Base-by-base conservation (phyloP, 2,113 vertebrate species). In the Elephas maximus region DNA sequence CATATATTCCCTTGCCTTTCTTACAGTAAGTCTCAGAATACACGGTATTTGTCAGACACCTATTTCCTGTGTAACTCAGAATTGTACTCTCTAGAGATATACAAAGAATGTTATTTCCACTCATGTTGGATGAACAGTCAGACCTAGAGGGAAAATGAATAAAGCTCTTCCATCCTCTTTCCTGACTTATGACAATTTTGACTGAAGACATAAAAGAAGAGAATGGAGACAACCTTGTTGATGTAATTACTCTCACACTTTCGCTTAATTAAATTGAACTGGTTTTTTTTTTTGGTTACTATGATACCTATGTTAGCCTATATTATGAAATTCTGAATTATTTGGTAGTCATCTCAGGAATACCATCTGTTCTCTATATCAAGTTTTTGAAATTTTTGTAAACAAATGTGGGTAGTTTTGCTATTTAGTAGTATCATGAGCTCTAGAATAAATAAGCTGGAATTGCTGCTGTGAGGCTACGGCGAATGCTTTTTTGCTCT, bases 201-300 rank as follows among this genome's bases (percentile, higher is more conserved):
- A 51, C 23, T 26, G 3, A 83, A 86, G n/a, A 65, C 30, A 20
- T 18, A 44, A 83, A 51, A 8, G 12, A 30, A 65, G 23, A 65
- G 6, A 73, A 79, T 76, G 65, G 21, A 76, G 26, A 65, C 73
- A 86, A 41, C 18, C 2, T 76, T 88, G 12, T 51, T 57, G 48
- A 71, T 90, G 44, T 17, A 67, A 90, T 30, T 37, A 26, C 11
- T 1, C 6, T 97, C 33, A 51, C 11, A 37, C 14, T 79, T 96
- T 67, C 78, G 41, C 15, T 86, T 86, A 85, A 90, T 93, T 92
- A 88, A 86, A 79, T 69, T n/a, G 74, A 60, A 91, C 41, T 53
- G 23, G 51, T 57, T 85, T n/a, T n/a, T n/a, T n/a, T n/a, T n/a
- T n/a, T n/a, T n/a, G n/a, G 51, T 57, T 85, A 26, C 62, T 65